Conservation (phyloP, 2,113 vertebrate genomes). For the Entomyzon cyanotis region DNA sequence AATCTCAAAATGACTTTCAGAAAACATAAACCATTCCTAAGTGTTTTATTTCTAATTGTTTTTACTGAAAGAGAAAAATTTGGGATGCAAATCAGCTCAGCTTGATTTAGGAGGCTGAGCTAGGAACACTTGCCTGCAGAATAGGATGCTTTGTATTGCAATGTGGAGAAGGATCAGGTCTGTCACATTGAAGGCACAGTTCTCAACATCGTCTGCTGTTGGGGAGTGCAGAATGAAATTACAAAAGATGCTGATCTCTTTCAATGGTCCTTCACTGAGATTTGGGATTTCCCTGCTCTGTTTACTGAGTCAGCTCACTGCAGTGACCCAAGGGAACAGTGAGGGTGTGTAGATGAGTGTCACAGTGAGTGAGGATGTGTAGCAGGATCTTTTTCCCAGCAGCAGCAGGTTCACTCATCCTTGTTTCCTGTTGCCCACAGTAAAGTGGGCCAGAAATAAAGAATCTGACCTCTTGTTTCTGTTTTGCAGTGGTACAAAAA, state of each 20-base stretch:
- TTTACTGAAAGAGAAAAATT: not conserved
- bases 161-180: accelerated
- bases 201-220: not conserved
- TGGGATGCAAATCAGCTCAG: not conserved
- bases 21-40: not conserved
- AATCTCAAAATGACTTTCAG: not conserved
- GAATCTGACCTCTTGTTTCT: not conserved
- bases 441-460: not conserved
- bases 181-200: not conserved
- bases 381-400: not conserved
- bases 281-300: not conserved
- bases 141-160: not conserved
- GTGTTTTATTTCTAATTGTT: not conserved
- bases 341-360: not conserved
- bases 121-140: not conserved
- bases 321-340: not conserved
- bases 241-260: not conserved
- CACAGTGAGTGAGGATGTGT: not conserved
- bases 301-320: not conserved
- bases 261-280: not conserved
- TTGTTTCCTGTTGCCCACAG: not conserved
- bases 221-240: not conserved
- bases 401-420: not conserved
- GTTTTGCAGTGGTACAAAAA: constrained; percentile 78
- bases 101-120: not conserved